A percentile compares a stretch with the other conserved stretches of the same genome.
Conservation (phyloP, 2,888 invertebrate species). For the Zeuzera pyrina region DNA sequence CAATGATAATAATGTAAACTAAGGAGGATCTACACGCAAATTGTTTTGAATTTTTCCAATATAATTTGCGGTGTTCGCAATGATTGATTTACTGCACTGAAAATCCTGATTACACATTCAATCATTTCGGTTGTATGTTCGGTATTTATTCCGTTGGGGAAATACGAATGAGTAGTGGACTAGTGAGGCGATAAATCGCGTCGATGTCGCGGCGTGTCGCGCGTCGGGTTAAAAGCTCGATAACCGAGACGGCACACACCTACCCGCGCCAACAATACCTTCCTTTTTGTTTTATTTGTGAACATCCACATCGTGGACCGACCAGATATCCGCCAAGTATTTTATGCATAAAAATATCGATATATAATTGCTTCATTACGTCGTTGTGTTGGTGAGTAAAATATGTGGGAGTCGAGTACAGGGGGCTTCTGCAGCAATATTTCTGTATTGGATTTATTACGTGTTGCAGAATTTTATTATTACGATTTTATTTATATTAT, state of each 20-base stretch:
- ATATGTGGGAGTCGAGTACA: constrained; percentile 69
- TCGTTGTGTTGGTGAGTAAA: constrained; percentile 70
- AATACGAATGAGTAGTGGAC: constrained; percentile 68
- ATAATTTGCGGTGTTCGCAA: neutral
- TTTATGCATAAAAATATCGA: constrained; percentile 74
- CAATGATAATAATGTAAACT: too few relatives aligned
- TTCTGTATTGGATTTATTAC: too few relatives aligned
- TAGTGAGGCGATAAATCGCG: constrained; percentile 68
- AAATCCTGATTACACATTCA: constrained; percentile 28
- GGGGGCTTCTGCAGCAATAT: constrained; percentile 44
- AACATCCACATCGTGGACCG: constrained; percentile 43
- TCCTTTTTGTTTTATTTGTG: constrained; percentile 65
- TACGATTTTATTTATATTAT: too few relatives aligned
- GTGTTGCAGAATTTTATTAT: too few relatives aligned
- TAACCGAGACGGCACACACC: constrained; percentile 67
- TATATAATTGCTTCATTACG: constrained; percentile 75
- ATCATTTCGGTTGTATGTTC: constrained; percentile 55
- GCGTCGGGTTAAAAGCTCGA: constrained; percentile 71
- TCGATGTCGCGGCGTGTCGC: constrained; percentile 68
- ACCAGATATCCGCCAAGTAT: constrained; percentile 67
- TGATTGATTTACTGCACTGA: neutral
- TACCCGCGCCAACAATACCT: constrained; percentile 68
- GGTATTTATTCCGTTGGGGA: constrained; percentile 60
- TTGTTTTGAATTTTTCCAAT: neutral
- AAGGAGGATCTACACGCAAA: too few relatives aligned